A percentile compares a stretch with the other conserved stretches of the same genome.
Evolutionary conservation across 2,113 vertebrate genomes (phyloP).

Genomic region (Asarcornis scutulata): DNA sequence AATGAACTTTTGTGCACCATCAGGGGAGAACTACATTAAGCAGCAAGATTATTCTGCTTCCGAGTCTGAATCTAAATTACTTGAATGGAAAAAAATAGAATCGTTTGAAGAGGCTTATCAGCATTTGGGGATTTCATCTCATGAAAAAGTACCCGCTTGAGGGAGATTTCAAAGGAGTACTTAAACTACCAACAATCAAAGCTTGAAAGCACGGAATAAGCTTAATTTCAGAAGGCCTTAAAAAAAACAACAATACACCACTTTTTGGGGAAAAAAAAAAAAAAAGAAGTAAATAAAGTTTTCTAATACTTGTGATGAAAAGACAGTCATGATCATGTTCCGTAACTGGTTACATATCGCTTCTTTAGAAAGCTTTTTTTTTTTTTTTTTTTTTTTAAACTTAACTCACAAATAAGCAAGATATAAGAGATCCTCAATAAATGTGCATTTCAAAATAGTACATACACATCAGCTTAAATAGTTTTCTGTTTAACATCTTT

Average conservation of each 20-base stretch:
- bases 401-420: not conserved
- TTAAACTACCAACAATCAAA: conserved; percentile 46
- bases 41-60: conserved; percentile 19
- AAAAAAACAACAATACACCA: not conserved
- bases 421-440: not conserved
- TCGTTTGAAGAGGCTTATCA: conserved; percentile 52
- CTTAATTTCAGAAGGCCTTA: conserved; percentile 36
- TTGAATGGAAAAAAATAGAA: conserved; percentile 22
- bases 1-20: conserved; percentile 29
- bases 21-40: conserved; percentile 27
- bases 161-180: conserved; percentile 45
- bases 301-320: conserved; percentile 8
- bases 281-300: not conserved
- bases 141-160: conserved; percentile 8
- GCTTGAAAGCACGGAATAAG: not conserved
- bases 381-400: not conserved
- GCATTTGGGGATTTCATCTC: conserved; percentile 53
- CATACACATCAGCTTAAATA: no score
- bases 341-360: not conserved
- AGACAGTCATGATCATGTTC: not conserved
- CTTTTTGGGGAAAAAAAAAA: conserved; percentile 3
- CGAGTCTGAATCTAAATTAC: conserved; percentile 28
- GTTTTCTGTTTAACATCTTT: not conserved
- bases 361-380: not conserved
- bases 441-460: not conserved